These are phyloP conservation scores for Stichodactyla mertensii DNA, from an alignment of 64 coral and sea anemone species.

Conservation along the genomic window DNA sequence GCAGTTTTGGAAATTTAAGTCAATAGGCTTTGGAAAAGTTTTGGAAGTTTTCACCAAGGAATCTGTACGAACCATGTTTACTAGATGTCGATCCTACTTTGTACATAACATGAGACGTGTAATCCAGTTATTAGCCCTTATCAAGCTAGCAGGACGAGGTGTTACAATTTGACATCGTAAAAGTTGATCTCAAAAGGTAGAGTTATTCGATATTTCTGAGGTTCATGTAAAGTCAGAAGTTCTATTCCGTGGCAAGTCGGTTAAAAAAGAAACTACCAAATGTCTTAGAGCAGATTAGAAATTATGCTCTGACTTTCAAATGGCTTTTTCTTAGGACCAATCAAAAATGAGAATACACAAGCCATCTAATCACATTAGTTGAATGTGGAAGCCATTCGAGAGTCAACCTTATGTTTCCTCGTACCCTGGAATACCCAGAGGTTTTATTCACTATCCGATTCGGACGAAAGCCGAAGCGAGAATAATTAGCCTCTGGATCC, in stretches of 20 bases:
- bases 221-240: not conserved
- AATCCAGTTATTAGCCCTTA: not conserved
- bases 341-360: not conserved
- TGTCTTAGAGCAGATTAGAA: not conserved
- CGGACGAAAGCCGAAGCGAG: no score
- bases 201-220: not conserved
- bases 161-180: not conserved
- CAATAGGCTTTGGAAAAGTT: no score
- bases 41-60: no score
- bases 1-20: no score
- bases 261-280: not conserved
- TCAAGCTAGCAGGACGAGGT: not conserved
- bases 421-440: not conserved
- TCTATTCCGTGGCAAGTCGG: not conserved
- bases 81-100: not conserved
- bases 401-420: not conserved
- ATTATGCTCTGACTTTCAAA: not conserved
- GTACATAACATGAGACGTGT: not conserved
- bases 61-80: no score
- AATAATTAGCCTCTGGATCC: no score
- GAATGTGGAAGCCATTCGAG: not conserved
- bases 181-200: slow-evolving; percentile 13
- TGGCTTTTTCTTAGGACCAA: not conserved
- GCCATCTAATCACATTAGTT: not conserved
- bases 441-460: no score